Evolutionary conservation across 1,140 invertebrate genomes (phyloP).

Genomic region (Ostrea edulis): DNA sequence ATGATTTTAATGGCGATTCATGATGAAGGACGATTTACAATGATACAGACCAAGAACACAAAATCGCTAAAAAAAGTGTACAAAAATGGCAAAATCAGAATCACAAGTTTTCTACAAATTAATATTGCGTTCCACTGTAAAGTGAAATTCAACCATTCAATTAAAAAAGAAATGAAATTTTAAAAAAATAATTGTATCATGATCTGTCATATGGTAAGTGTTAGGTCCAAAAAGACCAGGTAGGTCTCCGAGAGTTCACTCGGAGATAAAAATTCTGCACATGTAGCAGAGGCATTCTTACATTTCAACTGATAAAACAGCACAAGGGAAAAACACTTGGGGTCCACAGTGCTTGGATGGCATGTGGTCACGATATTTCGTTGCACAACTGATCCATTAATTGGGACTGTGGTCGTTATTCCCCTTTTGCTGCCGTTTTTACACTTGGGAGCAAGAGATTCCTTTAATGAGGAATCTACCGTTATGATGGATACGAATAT

Average conservation of each 20-base stretch:
- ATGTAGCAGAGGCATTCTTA: conserved; percentile 45
- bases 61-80: conserved; percentile 43
- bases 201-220: conserved; percentile 38
- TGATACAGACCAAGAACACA: conserved; percentile 57
- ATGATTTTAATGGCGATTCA: conserved; percentile 48
- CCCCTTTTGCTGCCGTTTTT: not conserved
- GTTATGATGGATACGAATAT: conserved; percentile 45
- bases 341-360: conserved; percentile 23
- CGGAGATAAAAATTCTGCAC: conserved; percentile 26
- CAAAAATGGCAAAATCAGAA: conserved; percentile 42
- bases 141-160: conserved; percentile 26
- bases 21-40: conserved; percentile 56
- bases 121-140: conserved; percentile 13
- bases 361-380: not conserved
- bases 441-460: conserved; percentile 44
- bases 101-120: conserved; percentile 24
- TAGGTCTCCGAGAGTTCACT: not conserved
- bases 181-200: conserved; percentile 38
- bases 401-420: not conserved
- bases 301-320: conserved; percentile 41
- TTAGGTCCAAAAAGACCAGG: not conserved
- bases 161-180: conserved; percentile 14
- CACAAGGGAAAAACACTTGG: not conserved
- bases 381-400: not conserved
- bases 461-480: conserved; percentile 14